These are phyloP conservation scores for Pollachius pollachius DNA, from an alignment of 2,113 vertebrate genomes.

Conservation along the genomic window DNA sequence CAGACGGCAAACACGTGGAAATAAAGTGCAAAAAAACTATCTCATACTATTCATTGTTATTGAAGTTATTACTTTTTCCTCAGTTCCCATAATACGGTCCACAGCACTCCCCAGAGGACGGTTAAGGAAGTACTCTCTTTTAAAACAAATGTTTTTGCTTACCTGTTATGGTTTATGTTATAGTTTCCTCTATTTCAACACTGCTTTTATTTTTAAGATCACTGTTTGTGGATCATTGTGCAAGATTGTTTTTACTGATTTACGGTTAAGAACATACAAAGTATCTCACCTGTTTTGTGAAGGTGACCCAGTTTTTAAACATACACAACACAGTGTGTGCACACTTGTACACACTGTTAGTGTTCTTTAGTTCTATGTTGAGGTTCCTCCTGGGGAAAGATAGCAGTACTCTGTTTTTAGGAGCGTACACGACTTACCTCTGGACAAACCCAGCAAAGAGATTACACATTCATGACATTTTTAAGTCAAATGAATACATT, in stretches of 20 bases:
- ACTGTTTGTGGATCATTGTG: background rate
- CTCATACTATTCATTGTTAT: constrained; percentile 20
- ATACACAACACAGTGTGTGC: no score
- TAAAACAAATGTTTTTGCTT: constrained; percentile 49
- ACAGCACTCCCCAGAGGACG: constrained; percentile 53
- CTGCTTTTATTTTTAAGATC: constrained; percentile 1
- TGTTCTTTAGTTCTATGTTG: constrained; percentile 20
- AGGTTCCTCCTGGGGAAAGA: constrained; percentile 16
- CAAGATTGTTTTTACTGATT: no score
- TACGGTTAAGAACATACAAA: constrained; percentile 17
- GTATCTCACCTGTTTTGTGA: background rate
- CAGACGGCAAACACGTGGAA: constrained; percentile 94
- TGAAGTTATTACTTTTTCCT: constrained; percentile 31
- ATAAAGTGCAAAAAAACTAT: constrained; percentile 61
- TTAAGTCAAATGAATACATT: constrained; percentile 18
- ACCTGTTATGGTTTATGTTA: constrained; percentile 24
- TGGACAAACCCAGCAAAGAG: constrained; percentile 17
- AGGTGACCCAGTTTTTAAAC: no score
- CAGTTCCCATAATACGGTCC: constrained; percentile 39
- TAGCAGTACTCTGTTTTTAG: constrained; percentile 11
- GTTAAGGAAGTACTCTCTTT: constrained; percentile 52
- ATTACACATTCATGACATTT: constrained; percentile 26
- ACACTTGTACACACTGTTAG: background rate
- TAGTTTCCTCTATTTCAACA: constrained; percentile 29
- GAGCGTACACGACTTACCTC: no score